Percentiles rank a stretch among this genome's conserved stretches.
Evolutionary conservation across 2,888 invertebrate genomes (phyloP).

Genomic region (Leucophora obtusa): DNA sequence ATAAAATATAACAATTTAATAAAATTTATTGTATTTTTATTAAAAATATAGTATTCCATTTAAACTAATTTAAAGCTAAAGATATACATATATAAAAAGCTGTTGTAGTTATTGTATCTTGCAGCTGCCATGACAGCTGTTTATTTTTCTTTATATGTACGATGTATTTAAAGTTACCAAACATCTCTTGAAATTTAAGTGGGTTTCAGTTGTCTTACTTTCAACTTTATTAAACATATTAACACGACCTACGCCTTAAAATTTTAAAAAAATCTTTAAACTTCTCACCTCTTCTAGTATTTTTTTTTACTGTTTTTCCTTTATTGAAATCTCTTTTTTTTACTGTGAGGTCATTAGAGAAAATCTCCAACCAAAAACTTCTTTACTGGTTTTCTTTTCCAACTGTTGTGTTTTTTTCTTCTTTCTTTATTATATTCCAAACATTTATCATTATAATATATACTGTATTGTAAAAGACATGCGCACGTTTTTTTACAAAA

Average conservation of each 20-base stretch:
- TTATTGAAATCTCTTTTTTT: not conserved
- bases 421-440: conserved; percentile 35
- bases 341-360: not conserved
- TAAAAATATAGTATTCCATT: not conserved
- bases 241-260: conserved; percentile 56
- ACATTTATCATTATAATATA: conserved; percentile 4
- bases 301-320: not conserved
- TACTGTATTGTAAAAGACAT: conserved; percentile 20
- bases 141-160: not conserved
- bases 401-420: not conserved
- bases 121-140: conserved; percentile 54
- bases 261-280: conserved; percentile 25
- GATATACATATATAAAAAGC: not conserved
- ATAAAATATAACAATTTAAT: not conserved
- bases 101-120: conserved; percentile 11
- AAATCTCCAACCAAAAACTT: not conserved
- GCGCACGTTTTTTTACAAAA: conserved; percentile 43
- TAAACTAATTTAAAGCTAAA: not conserved
- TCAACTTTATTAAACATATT: conserved; percentile 50
- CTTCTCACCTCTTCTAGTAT: conserved; percentile 33
- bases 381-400: not conserved
- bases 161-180: conserved; percentile 25
- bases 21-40: not conserved
- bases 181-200: conserved; percentile 54
- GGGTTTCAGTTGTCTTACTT: conserved; percentile 38